A percentile compares a stretch with the other conserved stretches of the same genome.
Evolutionary conservation across 2,888 invertebrate species (phyloP).

Genomic region (Lottia gigantea): DNA sequence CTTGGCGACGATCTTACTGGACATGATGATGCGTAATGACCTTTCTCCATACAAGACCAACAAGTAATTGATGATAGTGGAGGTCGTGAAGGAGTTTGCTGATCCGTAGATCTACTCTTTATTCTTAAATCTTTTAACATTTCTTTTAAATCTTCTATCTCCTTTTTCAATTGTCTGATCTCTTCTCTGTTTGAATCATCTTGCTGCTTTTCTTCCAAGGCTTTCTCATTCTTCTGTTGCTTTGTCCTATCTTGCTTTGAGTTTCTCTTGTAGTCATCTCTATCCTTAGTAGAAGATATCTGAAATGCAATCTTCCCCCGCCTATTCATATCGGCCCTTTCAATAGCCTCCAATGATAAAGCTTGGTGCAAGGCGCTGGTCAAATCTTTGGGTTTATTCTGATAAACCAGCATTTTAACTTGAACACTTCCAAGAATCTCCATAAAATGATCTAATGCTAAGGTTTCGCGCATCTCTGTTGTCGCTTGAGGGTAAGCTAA

Average conservation of each 20-base stretch:
- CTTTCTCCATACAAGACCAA: neutral
- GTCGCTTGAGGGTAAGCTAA: neutral
- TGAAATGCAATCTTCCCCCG: too few species aligned
- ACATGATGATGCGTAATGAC: neutral
- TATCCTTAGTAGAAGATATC: too few species aligned
- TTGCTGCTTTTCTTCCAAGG: too few species aligned
- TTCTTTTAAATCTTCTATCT: neutral
- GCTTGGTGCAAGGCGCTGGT: neutral
- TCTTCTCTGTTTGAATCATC: too few species aligned
- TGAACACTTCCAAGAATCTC: conserved; percentile 7
- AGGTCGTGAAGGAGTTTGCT: neutral
- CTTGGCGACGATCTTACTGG: neutral
- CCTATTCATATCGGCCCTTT: neutral
- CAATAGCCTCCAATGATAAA: neutral
- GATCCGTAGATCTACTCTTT: neutral
- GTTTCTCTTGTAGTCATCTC: too few species aligned
- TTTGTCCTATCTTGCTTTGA: too few species aligned
- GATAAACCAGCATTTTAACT: neutral
- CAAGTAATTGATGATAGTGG: neutral
- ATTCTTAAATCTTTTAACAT: neutral
- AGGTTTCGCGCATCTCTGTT: neutral
- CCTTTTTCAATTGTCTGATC: neutral
- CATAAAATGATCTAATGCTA: neutral
- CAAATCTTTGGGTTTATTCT: neutral
- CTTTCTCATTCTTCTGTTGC: too few species aligned